Conservation (phyloP, 2,888 invertebrate species). For the Nomada goodeniana region DNA sequence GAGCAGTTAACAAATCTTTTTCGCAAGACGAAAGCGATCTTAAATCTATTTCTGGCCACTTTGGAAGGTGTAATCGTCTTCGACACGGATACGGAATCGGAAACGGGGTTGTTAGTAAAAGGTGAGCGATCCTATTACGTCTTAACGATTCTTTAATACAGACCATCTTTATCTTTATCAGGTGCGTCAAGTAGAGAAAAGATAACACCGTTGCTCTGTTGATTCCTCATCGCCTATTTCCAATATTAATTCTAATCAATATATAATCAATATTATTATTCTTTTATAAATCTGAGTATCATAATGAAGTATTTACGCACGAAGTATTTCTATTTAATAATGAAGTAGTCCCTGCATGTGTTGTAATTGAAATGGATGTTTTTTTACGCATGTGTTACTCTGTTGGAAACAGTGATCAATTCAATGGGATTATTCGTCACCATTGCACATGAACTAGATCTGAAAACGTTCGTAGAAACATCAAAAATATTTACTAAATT, state of each 20-base stretch:
- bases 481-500: conserved; percentile 79
- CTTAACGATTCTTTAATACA: conserved; percentile 65
- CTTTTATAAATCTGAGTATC: neutral
- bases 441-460: conserved; percentile 74
- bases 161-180: conserved; percentile 34
- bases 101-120: conserved; percentile 71
- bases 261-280: neutral
- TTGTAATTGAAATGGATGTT: neutral
- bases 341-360: neutral
- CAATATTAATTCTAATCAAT: neutral
- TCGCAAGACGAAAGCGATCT: conserved; percentile 71
- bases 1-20: conserved; percentile 74
- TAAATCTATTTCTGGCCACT: conserved; percentile 74
- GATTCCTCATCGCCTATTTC: neutral
- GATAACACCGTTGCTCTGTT: conserved; percentile 15
- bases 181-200: neutral
- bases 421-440: conserved; percentile 74
- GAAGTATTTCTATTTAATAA: no score
- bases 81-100: conserved; percentile 68
- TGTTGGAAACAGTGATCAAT: conserved; percentile 68
- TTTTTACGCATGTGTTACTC: neutral
- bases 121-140: conserved; percentile 70
- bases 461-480: conserved; percentile 76
- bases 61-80: conserved; percentile 74
- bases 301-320: no score